phyloP scores from a whole-genome alignment of 2,797 vertebrate species.

The Phaenicophaeus curvirostris region DNA sequence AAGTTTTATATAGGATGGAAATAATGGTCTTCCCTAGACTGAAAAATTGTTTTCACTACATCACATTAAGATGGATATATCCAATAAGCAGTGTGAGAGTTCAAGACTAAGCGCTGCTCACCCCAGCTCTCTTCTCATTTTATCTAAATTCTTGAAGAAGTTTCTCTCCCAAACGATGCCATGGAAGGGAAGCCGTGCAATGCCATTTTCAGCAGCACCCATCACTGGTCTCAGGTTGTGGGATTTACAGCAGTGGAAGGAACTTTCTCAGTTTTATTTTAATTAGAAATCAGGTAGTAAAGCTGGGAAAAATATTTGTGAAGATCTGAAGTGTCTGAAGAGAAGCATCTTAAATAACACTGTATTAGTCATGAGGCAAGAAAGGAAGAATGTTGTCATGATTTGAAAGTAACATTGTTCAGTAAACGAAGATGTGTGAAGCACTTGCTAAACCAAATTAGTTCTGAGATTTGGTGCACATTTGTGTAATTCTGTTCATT shows the following conservation, averaged over 20 bases:
- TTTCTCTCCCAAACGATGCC: not conserved
- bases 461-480: constrained; percentile 66
- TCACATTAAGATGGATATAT: not conserved
- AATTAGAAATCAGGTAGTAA: constrained; percentile 73
- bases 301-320: constrained; percentile 36
- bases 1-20: not conserved
- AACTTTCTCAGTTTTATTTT: constrained; percentile 52
- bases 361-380: constrained; percentile 78
- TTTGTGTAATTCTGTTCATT: constrained; percentile 75
- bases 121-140: not conserved
- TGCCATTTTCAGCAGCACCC: not conserved
- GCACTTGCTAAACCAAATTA: constrained; percentile 76
- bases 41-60: not conserved
- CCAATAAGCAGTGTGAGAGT: not conserved
- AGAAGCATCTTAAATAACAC: constrained; percentile 72
- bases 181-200: not conserved
- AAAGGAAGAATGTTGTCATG: constrained; percentile 74
- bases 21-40: not conserved
- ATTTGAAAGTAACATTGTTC: constrained; percentile 78
- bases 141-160: not conserved
- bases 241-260: constrained; percentile 31
- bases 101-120: not conserved
- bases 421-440: constrained; percentile 76
- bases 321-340: constrained; percentile 63
- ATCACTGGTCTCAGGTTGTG: not conserved